Conservation (phyloP, 2,113 vertebrate genomes). For the Osmerus eperlanus region DNA sequence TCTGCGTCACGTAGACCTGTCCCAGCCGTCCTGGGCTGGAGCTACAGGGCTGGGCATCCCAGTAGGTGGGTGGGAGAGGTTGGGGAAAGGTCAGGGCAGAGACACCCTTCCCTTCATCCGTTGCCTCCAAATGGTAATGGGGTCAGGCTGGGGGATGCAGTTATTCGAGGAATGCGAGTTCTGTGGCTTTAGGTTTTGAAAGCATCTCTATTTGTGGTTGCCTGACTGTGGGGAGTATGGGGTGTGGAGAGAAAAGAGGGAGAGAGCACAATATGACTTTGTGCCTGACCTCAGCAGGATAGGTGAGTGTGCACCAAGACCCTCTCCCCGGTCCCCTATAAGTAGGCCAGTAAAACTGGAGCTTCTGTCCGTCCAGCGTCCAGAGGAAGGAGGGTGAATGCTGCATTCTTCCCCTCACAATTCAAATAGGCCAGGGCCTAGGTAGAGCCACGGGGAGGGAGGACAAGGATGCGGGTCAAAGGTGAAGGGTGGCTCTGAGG, state of each 20-base stretch:
- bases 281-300: slow-evolving; percentile 1
- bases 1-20: background rate
- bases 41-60: too few relatives aligned
- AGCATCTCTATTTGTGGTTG: slow-evolving; percentile 22
- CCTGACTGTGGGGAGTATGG: slow-evolving; percentile 21
- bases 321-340: slow-evolving; percentile 8
- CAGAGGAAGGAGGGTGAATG: slow-evolving; percentile 3
- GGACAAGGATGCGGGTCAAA: slow-evolving; percentile 6
- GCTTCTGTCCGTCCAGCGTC: background rate
- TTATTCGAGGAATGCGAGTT: slow-evolving; percentile 17
- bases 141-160: slow-evolving; percentile 15
- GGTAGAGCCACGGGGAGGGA: background rate
- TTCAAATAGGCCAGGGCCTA: slow-evolving; percentile 25
- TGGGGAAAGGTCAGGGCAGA: too few relatives aligned
- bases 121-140: slow-evolving; percentile 8
- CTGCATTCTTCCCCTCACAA: slow-evolving; percentile 33
- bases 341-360: background rate
- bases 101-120: background rate
- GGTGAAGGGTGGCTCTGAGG: slow-evolving; percentile 46
- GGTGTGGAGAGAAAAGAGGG: background rate
- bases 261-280: background rate
- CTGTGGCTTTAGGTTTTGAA: background rate
- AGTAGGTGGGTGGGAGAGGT: too few relatives aligned
- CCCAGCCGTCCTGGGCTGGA: background rate
- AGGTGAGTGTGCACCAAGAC: background rate